phyloP scores from a whole-genome alignment of 2,797 vertebrate genomes.

The Gymnopithys bicolor region DNA sequence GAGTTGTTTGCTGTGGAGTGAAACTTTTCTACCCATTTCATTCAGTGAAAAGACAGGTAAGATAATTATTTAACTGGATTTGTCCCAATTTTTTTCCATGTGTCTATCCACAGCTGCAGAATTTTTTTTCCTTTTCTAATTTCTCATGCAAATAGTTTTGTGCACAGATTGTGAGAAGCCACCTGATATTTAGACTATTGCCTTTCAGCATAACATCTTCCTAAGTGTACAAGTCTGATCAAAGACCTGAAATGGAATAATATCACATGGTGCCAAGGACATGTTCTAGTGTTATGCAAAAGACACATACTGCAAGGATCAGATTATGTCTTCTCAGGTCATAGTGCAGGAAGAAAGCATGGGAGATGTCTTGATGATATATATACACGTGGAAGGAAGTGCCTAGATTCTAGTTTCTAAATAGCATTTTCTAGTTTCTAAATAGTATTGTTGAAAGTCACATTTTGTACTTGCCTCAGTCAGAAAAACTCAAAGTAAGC shows the following conservation, averaged over 20 bases:
- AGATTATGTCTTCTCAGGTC: neutral
- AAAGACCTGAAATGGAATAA: neutral
- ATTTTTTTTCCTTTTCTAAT: neutral
- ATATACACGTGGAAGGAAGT: neutral
- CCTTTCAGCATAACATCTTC: neutral
- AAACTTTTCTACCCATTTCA: neutral
- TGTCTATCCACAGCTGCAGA: neutral
- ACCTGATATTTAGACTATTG: neutral
- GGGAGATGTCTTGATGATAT: neutral
- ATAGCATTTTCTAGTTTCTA: neutral
- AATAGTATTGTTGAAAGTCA: neutral
- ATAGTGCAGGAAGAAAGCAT: accelerated
- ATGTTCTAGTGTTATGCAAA: neutral
- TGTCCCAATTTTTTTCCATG: accelerated
- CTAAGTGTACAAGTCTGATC: neutral
- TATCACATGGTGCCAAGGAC: neutral
- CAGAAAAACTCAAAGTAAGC: neutral
- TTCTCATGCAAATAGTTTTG: neutral
- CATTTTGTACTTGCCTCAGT: neutral
- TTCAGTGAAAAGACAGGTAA: neutral
- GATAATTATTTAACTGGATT: neutral
- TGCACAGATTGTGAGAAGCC: neutral
- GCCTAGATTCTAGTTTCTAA: neutral
- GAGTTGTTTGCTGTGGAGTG: neutral
- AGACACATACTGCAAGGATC: neutral